phyloP scores from a whole-genome alignment of 2,888 invertebrate genomes.

The Spodoptera exigua region DNA sequence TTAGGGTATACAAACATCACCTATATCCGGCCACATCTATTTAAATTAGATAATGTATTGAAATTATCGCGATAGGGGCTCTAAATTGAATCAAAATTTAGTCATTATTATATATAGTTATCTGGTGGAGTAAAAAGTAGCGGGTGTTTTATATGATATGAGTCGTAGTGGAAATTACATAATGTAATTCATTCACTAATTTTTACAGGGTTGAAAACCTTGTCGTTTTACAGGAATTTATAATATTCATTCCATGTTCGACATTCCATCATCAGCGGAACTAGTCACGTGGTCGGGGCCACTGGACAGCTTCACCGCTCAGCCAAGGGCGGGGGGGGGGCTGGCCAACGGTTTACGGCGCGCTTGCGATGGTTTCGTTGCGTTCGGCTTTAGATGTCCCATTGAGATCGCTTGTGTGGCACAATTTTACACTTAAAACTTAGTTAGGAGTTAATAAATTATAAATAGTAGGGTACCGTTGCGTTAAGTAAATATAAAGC shows the following conservation, averaged over 20 bases:
- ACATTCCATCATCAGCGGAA: conserved; percentile 65
- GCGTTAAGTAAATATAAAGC: conserved; percentile 69
- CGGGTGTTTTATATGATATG: conserved; percentile 79
- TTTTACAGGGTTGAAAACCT: conserved; percentile 77
- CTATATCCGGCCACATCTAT: conserved; percentile 82
- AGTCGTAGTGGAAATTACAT: conserved; percentile 73
- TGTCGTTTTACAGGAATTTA: conserved; percentile 78
- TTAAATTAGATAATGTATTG: conserved; percentile 75
- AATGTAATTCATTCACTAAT: conserved; percentile 65
- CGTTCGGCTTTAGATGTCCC: conserved; percentile 77
- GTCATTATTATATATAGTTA: conserved; percentile 71
- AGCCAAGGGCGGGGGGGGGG: background rate
- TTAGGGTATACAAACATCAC: conserved; percentile 78
- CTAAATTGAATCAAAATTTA: conserved; percentile 73
- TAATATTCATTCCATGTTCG: conserved; percentile 70
- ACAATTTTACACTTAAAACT: conserved; percentile 85
- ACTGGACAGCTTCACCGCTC: background rate
- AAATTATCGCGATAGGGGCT: conserved; percentile 76
- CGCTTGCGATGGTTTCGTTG: conserved; percentile 62
- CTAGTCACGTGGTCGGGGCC: conserved; percentile 42
- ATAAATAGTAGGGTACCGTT: conserved; percentile 81
- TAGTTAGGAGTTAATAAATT: conserved; percentile 86
- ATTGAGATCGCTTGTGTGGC: conserved; percentile 82
- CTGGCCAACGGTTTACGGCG: conserved; percentile 29
- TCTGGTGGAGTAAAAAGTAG: conserved; percentile 74